Base-by-base conservation (phyloP, 2,113 vertebrate species). In the Microtus ochrogaster region DNA sequence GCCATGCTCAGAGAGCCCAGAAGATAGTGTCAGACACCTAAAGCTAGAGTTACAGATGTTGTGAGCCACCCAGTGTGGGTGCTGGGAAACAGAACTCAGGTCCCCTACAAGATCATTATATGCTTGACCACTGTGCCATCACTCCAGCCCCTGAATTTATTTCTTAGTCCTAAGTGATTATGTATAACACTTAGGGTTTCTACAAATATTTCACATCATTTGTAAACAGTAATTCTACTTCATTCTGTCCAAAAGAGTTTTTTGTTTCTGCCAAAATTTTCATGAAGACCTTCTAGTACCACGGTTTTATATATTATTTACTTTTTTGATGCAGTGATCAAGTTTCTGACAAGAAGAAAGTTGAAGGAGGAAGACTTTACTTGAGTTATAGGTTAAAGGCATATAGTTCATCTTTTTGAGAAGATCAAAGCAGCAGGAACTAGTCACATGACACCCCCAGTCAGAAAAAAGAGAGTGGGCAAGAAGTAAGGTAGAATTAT, bases 381-480 rank as follows among this genome's bases (percentile, higher is more conserved):
- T 14, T 47, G 26, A 28, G 41, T 47, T 47, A 14, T 17, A 47
- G 26, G 3, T 30, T 3, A 26, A 17, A 7, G 13, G 13, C 7
- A 77, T 8, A 47, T 3, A 30, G 26, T 47, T 47, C 26, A 30
- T 26, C 2, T 3, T 77, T 6, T 30, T 77, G 44, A 47, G 44
- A 28, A 30, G 0, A 7, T 2, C 41, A 47, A 16, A 44, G 14
- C 9, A 30, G 1, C 11, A 16, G 1, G 12, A 30, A 7, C 74
- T 77, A 28, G 22, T 30, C 12, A 77, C 74, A 77, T 30, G 41
- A 24, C 11, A 76, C 74, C 26, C 11, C 12, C 4, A 8, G 44
- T 7, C 13, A 77, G 26, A 30, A 30, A 30, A 28, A 13, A 30
- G 13, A 13, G 11, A 77, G 13, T 17, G 13, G 44, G 13, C 6